Base-by-base conservation (phyloP, 2,888 invertebrate species). In the Drosophila anceps region DNA sequence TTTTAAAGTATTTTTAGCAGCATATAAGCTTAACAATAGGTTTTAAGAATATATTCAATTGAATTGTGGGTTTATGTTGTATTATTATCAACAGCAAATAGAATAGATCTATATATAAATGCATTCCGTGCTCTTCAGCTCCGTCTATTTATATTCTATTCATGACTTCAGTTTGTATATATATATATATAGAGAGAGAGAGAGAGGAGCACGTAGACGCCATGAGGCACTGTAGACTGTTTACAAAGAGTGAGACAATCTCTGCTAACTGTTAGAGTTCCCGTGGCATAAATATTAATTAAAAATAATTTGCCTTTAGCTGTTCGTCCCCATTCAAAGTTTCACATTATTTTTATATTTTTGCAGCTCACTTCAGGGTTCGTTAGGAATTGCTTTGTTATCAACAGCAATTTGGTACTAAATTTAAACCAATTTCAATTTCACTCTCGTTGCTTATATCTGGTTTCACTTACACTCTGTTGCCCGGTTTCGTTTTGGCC, bases 351-450 rank as follows among this genome's bases (percentile, higher is more conserved):
- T 51, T n/a, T n/a, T n/a, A n/a, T n/a, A 31, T 51, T 51, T 24
- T 33, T 9, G 9, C 7, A 1, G 13, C 7, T 13, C 50, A 13
- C 20, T 33, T 20, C 18, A 2, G 18, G 2, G 12, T 39, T 27
- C n/a, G 24, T 12, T 54, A 0, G 27, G 12, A 54, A 54, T 18
- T 29, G 37, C 2, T 29, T 54, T 27, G 13, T n/a, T 39, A 18
- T 41, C 39, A 29, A 13, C 13, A n/a, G n/a, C 35, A 53, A 27
- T 18, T 13, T n/a, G n/a, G n/a, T 10, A 4, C 29, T 29, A 27
- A 27, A 64, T 50, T 64, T 35, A 64, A 43, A 29, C 29, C 33
- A 51, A 13, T 33, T 31, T 33, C 33, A 35, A 33, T 51, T 33
- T 51, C 33, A 33, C 20, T 31, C 20, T 33, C 51, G 15, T 15